Conservation (phyloP, 1,140 invertebrate species). For the Solenopsis invicta region DNA sequence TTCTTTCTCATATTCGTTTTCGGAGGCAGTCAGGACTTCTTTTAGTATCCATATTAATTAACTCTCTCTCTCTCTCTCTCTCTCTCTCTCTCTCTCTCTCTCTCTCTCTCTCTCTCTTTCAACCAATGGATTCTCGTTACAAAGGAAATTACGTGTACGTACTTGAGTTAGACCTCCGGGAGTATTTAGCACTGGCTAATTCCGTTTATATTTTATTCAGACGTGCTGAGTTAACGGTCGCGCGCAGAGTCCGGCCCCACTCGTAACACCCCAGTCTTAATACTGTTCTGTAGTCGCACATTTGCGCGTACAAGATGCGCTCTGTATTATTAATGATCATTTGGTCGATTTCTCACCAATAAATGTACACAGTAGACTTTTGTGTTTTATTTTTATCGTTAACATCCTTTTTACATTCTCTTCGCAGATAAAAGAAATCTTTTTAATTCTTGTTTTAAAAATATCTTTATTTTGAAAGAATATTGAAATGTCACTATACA, state of each 20-base stretch:
- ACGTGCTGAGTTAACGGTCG: neutral
- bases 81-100: conserved; percentile 17
- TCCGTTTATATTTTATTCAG: conserved; percentile 49
- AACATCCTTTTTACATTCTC: neutral
- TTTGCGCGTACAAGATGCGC: neutral
- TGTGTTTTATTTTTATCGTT: neutral
- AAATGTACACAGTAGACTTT: neutral
- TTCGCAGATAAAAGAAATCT: neutral
- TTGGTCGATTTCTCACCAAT: neutral
- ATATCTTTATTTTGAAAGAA: too few species aligned
- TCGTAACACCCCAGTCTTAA: conserved; percentile 32
- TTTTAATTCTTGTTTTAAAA: neutral
- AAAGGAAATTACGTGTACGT: conserved; percentile 32
- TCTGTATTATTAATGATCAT: conserved; percentile 49
- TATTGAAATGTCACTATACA: too few species aligned
- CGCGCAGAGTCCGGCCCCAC: neutral
- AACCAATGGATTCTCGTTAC: conserved; percentile 41
- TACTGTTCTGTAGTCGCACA: neutral
- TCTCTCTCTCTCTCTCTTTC: conserved; percentile 16
- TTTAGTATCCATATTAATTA: conserved; percentile 63
- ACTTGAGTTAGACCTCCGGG: neutral
- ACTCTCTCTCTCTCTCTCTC: conserved; percentile 24
- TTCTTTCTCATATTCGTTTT: conserved; percentile 14
- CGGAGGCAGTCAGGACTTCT: conserved; percentile 27
- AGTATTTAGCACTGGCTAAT: conserved; percentile 34